A percentile compares a stretch with the other conserved stretches of the same genome.
Evolutionary conservation across 2,888 invertebrate species (phyloP).

Genomic region (Plagiodera versicolora): DNA sequence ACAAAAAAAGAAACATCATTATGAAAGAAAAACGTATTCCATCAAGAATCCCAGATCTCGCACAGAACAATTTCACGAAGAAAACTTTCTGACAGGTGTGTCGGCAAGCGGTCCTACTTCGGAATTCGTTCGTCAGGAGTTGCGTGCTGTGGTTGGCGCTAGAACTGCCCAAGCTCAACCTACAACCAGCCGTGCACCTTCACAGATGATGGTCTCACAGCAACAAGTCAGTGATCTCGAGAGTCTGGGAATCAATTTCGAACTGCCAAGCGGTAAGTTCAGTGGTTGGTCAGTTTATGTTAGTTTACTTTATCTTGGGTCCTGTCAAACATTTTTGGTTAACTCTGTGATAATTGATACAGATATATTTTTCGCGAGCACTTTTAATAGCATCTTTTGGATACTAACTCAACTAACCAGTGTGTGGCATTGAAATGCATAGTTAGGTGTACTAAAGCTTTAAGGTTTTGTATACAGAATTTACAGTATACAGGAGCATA

Average conservation of each 20-base stretch:
- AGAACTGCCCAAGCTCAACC: slow-evolving; percentile 63
- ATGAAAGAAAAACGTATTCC: not conserved
- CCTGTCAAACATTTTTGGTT: slow-evolving; percentile 13
- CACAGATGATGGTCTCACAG: slow-evolving; percentile 49
- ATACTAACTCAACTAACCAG: not conserved
- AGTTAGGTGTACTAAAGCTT: too few relatives aligned
- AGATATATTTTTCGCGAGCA: not conserved
- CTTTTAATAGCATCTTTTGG: not conserved
- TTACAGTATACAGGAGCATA: too few relatives aligned
- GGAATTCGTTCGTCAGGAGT: slow-evolving; percentile 89
- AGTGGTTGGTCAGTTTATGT: not conserved
- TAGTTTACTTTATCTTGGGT: not conserved
- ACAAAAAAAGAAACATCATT: too few relatives aligned
- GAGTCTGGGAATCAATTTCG: slow-evolving; percentile 68
- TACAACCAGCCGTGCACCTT: slow-evolving; percentile 30
- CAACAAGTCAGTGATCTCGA: slow-evolving; percentile 65
- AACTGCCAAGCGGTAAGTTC: slow-evolving; percentile 66
- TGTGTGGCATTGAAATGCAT: not conserved
- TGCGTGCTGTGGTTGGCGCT: slow-evolving; percentile 85
- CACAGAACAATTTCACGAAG: not conserved
- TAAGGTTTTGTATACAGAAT: too few relatives aligned
- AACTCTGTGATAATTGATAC: not conserved
- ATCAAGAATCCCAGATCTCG: not conserved
- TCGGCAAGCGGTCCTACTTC: slow-evolving; percentile 66
- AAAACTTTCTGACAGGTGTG: slow-evolving; percentile 52